phyloP scores from a whole-genome alignment of 92 coral and sea anemone species.

The Pocillopora meandrina region DNA sequence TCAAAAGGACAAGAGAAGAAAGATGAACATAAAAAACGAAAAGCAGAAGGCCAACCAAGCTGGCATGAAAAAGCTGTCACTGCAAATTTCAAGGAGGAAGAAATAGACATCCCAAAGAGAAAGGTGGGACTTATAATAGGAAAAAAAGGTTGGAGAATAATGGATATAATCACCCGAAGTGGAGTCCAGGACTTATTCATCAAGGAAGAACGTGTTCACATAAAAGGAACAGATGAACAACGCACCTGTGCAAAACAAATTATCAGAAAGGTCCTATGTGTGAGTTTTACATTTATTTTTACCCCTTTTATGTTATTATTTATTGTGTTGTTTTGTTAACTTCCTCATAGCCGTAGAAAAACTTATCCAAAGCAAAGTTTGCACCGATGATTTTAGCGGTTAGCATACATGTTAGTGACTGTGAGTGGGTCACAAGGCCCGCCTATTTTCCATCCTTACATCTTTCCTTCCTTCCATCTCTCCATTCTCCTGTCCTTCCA shows the following conservation, averaged over 20 bases:
- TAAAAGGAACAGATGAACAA: slow-evolving; percentile 8
- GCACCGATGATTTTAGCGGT: too few relatives aligned
- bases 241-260: background rate
- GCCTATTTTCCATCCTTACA: too few relatives aligned
- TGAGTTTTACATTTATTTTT: background rate
- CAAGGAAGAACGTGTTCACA: background rate
- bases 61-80: background rate
- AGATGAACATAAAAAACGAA: background rate
- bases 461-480: too few relatives aligned
- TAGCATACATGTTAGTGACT: too few relatives aligned
- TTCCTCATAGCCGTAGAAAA: too few relatives aligned
- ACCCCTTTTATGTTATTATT: too few relatives aligned
- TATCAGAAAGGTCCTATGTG: background rate
- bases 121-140: slow-evolving; percentile 19
- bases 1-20: background rate
- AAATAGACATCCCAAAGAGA: background rate
- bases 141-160: background rate
- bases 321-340: too few relatives aligned
- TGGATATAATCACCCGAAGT: slow-evolving; percentile 2
- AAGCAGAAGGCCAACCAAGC: slow-evolving; percentile 1
- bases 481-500: too few relatives aligned
- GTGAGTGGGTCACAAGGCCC: too few relatives aligned
- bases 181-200: background rate
- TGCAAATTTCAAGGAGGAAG: background rate
- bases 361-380: too few relatives aligned